Evolutionary conservation across 2,888 invertebrate species (phyloP).

Genomic region (Mimumesa dahlbomi): DNA sequence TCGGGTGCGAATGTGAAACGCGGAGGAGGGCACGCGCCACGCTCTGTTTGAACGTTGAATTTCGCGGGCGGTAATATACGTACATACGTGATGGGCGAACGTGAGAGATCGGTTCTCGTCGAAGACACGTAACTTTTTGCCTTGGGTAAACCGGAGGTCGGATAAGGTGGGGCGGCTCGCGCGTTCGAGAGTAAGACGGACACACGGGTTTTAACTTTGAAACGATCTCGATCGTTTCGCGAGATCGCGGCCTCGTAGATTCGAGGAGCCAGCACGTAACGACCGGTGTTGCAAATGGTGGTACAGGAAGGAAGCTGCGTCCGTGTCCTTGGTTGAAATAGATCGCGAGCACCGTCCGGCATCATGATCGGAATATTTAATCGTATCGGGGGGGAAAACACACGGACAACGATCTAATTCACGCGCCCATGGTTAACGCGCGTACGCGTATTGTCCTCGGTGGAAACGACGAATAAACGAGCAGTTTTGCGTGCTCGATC

Average conservation of each 20-base stretch:
- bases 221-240: conserved; percentile 54
- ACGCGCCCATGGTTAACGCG: conserved; percentile 22
- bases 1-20: not conserved
- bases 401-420: conserved; percentile 44
- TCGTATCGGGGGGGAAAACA: conserved; percentile 19
- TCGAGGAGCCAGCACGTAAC: conserved; percentile 12
- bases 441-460: conserved; percentile 16
- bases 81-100: no score
- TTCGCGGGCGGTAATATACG: conserved; percentile 22
- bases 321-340: conserved; percentile 60
- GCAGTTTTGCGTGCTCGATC: conserved; percentile 5
- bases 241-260: conserved; percentile 57
- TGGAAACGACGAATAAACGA: not conserved
- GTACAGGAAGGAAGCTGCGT: conserved; percentile 45
- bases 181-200: not conserved
- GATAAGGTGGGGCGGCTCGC: conserved; percentile 22
- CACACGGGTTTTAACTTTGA: conserved; percentile 31
- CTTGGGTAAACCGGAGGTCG: conserved; percentile 61
- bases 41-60: conserved; percentile 23
- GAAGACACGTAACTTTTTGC: conserved; percentile 53
- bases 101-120: conserved; percentile 32
- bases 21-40: conserved; percentile 12
- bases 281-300: conserved; percentile 32
- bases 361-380: conserved; percentile 65
- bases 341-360: conserved; percentile 35